Conservation (phyloP, 2,113 vertebrate species). For the Orcinus orca region DNA sequence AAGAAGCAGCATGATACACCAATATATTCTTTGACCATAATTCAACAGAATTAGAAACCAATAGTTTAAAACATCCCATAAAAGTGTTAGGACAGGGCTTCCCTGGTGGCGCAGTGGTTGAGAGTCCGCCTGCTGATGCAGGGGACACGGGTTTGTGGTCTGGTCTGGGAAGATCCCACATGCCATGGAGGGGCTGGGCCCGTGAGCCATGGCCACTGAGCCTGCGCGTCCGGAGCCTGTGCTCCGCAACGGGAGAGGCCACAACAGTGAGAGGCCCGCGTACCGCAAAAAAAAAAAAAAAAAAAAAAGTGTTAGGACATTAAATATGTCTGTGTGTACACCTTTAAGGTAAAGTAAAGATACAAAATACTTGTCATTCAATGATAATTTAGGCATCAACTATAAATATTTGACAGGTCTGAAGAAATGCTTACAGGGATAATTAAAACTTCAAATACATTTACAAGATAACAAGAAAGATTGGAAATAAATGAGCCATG, state of each 20-base stretch:
- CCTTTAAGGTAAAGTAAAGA: neutral
- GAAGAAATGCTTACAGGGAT: neutral
- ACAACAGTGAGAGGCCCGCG: too few species aligned
- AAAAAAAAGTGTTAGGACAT: neutral
- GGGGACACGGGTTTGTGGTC: too few species aligned
- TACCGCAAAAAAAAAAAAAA: too few species aligned
- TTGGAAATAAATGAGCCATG: neutral
- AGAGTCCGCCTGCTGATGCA: too few species aligned
- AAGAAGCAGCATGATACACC: neutral
- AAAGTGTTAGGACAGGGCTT: neutral
- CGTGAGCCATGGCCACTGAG: too few species aligned
- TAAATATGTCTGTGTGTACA: neutral
- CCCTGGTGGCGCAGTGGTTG: too few species aligned
- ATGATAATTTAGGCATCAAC: accelerated
- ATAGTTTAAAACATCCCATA: too few species aligned
- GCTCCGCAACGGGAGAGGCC: too few species aligned
- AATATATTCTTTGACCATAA: neutral
- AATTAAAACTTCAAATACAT: neutral
- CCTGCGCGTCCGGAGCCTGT: too few species aligned
- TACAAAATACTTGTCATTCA: neutral
- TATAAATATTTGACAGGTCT: neutral
- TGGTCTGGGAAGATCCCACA: too few species aligned
- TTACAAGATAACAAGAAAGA: neutral
- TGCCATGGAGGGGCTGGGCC: too few species aligned
- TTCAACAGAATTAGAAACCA: neutral